phyloP scores from a whole-genome alignment of 2,797 vertebrate species.

The Poecilia velifera region DNA sequence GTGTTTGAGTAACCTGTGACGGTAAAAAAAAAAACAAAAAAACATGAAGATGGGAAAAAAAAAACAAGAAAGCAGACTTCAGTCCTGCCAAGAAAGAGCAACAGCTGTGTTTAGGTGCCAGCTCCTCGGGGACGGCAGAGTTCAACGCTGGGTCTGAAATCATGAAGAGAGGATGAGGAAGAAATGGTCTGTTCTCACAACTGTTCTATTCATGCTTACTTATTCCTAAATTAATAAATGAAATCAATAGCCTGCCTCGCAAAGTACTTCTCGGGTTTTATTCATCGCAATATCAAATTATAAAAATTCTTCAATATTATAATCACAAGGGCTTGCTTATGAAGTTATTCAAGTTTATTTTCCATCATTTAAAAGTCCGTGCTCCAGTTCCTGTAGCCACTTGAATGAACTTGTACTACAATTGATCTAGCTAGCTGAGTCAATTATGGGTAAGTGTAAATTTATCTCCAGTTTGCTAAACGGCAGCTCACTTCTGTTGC shows the following conservation, averaged over 20 bases:
- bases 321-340: not conserved
- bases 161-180: not conserved
- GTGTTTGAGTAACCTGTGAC: constrained; percentile 23
- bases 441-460: too few species aligned
- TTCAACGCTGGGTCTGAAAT: constrained; percentile 33
- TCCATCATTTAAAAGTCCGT: not conserved
- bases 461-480: too few species aligned
- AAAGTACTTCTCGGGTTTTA: not conserved
- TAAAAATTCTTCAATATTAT: not conserved
- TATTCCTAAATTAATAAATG: not conserved
- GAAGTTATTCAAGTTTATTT: not conserved
- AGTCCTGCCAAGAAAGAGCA: constrained; percentile 44
- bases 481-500: too few species aligned
- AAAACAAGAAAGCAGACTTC: constrained; percentile 14
- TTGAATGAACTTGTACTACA: not conserved
- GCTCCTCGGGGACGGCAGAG: constrained; percentile 16
- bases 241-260: not conserved
- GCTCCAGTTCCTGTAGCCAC: not conserved
- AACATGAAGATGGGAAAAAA: not conserved
- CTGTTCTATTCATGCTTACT: constrained; percentile 5
- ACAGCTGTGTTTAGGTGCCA: constrained; percentile 32
- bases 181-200: constrained; percentile 24
- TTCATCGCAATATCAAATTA: not conserved
- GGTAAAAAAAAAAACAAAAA: constrained; percentile 8
- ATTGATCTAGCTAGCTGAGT: too few species aligned